Evolutionary conservation across 2,888 invertebrate species (phyloP), one percentile per base, ranked within the genome.

Genomic region (Meteorus cinctellus): DNA sequence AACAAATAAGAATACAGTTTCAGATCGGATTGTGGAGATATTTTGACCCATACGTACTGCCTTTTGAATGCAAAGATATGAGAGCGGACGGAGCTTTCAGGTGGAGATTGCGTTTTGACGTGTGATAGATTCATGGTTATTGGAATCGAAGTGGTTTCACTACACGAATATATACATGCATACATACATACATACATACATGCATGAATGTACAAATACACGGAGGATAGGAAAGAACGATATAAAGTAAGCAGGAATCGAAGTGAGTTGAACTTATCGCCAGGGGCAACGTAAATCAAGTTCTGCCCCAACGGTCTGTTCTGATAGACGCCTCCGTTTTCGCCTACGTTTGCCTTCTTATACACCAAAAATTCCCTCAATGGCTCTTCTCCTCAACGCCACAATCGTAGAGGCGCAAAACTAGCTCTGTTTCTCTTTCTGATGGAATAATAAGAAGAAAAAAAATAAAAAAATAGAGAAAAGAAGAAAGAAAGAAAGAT

Each of bases 91-190:
- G 12, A 86, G 90, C 90, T 89, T 86, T 90, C 91, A 90, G 90
- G 90, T 91, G 90, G 89, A 92, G 92, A 93, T 93, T 92, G 92
- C 92, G 92, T 92, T 92, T 92, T 92, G 93, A 93, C 93, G 91
- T 91, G 91, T 94, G 94, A 94, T 94, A 93, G 94, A 94, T 94
- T 94, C 94, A 93, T 94, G 93, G 94, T 93, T 94, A 94, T 94
- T 93, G 93, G 93, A 92, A 92, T 92, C 92, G 92, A 91, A 88
- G 86, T 83, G 85, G 86, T 85, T 84, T 85, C 79, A 80, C 78
- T 79, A 79, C 78, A 41, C 41, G 8, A 41, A 41, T 10, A 6
- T 10, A 41, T 12, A 41, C 41, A 34, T 8, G 2, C 8, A 41
- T 12, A 12, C 34, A 34, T 34, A 2, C 41, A 41, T 10, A n/a